Evolutionary conservation across 1,140 invertebrate species (phyloP).

Genomic region (Drosophila asahinai): DNA sequence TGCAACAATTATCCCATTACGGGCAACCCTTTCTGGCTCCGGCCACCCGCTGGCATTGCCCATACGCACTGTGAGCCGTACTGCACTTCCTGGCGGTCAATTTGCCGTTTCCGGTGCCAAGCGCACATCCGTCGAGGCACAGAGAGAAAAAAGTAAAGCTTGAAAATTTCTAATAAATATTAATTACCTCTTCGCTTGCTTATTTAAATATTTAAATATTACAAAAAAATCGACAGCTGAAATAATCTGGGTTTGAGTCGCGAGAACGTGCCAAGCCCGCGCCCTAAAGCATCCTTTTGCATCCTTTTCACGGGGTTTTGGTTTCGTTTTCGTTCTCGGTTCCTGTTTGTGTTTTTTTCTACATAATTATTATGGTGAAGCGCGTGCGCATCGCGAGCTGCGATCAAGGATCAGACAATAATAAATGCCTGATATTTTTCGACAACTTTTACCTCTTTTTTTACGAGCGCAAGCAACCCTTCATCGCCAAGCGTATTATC

Average conservation of each 20-base stretch:
- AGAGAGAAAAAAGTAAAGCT: background rate
- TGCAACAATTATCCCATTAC: slow-evolving; percentile 82
- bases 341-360: background rate
- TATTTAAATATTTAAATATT: background rate
- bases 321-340: too few species aligned
- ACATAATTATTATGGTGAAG: slow-evolving; percentile 29
- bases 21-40: slow-evolving; percentile 56
- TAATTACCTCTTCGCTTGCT: too few species aligned
- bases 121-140: slow-evolving; percentile 12
- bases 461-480: slow-evolving; percentile 49
- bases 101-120: slow-evolving; percentile 73
- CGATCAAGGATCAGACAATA: slow-evolving; percentile 38
- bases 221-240: slow-evolving; percentile 24
- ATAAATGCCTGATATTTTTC: slow-evolving; percentile 72
- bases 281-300: slow-evolving; percentile 19
- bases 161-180: too few species aligned
- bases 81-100: slow-evolving; percentile 81
- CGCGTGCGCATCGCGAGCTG: slow-evolving; percentile 52
- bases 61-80: slow-evolving; percentile 63
- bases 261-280: slow-evolving; percentile 51
- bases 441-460: slow-evolving; percentile 80
- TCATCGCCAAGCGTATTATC: slow-evolving; percentile 45
- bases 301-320: slow-evolving; percentile 4
- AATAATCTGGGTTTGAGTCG: slow-evolving; percentile 13
- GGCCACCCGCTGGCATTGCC: slow-evolving; percentile 62